Percentiles rank a stretch among this genome's conserved stretches.
Evolutionary conservation across 2,888 invertebrate genomes (phyloP).

Genomic region (Ischnura elegans): DNA sequence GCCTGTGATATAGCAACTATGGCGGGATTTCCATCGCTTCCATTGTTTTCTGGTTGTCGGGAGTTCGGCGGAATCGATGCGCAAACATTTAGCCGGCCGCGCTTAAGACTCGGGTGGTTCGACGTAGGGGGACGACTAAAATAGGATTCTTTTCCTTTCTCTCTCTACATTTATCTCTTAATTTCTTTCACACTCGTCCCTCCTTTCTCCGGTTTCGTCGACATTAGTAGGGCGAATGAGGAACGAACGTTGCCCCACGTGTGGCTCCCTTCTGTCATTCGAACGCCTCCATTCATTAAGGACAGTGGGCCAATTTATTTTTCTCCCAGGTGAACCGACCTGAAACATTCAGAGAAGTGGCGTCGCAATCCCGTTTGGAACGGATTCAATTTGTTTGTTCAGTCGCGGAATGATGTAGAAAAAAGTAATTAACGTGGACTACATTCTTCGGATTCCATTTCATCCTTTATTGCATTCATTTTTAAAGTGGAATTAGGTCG

Average conservation of each 20-base stretch:
- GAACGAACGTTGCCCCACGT: background rate
- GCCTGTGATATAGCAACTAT: background rate
- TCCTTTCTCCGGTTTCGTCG: background rate
- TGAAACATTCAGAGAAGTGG: background rate
- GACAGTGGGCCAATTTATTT: background rate
- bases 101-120: background rate
- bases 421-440: background rate
- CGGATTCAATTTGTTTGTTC: background rate
- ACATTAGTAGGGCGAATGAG: background rate
- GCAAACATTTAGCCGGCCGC: background rate
- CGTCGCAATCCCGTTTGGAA: background rate
- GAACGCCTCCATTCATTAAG: background rate
- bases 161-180: background rate
- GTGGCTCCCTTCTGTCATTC: background rate
- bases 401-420: background rate
- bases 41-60: background rate
- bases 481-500: too few species aligned
- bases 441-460: too few species aligned
- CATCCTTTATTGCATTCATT: too few species aligned
- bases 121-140: background rate
- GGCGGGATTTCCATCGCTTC: background rate
- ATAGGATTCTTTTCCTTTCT: background rate
- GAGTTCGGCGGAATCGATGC: background rate
- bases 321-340: background rate
- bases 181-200: background rate